Percentiles rank a stretch among this genome's conserved stretches.
phyloP scores from a whole-genome alignment of 2,797 vertebrate species.

The Menidia menidia region DNA sequence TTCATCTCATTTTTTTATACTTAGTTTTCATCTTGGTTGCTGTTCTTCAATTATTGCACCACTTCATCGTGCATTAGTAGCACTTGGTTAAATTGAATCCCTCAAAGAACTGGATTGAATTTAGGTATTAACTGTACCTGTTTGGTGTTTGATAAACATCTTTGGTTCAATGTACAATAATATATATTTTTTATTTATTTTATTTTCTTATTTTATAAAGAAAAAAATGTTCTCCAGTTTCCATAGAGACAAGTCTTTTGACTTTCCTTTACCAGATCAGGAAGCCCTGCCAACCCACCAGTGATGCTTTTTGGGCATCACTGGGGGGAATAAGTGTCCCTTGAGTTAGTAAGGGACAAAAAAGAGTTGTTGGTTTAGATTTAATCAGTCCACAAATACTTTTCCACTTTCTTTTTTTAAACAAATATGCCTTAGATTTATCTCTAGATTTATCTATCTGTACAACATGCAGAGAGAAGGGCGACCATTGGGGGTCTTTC shows the following conservation, averaged over 20 bases:
- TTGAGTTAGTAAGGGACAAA: background rate
- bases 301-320: background rate
- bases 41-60: too few relatives aligned
- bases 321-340: too few relatives aligned
- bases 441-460: background rate
- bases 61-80: background rate
- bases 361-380: too few relatives aligned
- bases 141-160: background rate
- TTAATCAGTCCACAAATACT: background rate
- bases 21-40: too few relatives aligned
- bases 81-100: background rate
- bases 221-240: too few relatives aligned
- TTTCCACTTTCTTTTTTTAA: background rate
- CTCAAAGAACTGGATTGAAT: background rate
- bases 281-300: background rate
- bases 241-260: too few relatives aligned
- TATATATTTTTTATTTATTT: background rate
- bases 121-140: too few relatives aligned
- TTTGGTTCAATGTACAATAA: background rate
- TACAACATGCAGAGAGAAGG: background rate
- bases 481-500: background rate
- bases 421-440: background rate
- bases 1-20: background rate
- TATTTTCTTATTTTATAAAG: too few relatives aligned
- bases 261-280: too few relatives aligned